Conservation (phyloP, 2,797 vertebrate species). For the Alauda arvensis region DNA sequence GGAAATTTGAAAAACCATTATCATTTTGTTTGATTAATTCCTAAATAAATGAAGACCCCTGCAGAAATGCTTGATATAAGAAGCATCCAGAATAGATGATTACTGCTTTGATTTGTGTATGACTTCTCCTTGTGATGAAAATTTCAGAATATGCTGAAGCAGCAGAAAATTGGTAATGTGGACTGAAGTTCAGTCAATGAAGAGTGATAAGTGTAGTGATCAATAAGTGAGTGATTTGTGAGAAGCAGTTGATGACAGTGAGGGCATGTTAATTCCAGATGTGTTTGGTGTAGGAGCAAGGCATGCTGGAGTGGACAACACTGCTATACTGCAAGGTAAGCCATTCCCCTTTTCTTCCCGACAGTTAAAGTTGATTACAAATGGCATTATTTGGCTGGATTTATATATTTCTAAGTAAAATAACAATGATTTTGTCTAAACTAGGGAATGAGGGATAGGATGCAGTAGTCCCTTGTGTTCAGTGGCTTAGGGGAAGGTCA, state of each 20-base stretch:
- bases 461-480: not conserved
- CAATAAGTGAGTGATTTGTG: conserved; percentile 33
- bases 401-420: not conserved
- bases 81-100: not conserved
- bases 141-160: conserved; percentile 33
- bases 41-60: not conserved
- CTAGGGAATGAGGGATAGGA: not conserved
- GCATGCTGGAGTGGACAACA: not conserved
- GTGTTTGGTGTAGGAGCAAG: not conserved
- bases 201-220: not conserved
- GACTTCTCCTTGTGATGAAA: not conserved
- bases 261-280: not conserved
- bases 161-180: not conserved
- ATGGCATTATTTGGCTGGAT: not conserved
- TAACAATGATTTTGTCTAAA: not conserved
- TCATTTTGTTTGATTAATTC: not conserved
- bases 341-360: not conserved
- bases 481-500: not conserved
- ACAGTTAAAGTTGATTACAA: not conserved
- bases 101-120: not conserved
- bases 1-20: rapidly evolving
- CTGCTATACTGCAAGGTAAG: not conserved
- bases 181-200: conserved; percentile 13
- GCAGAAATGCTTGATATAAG: not conserved
- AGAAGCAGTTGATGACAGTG: not conserved